Base-by-base conservation (phyloP, 2,113 vertebrate genomes). In the Tonatia bakeri region DNA sequence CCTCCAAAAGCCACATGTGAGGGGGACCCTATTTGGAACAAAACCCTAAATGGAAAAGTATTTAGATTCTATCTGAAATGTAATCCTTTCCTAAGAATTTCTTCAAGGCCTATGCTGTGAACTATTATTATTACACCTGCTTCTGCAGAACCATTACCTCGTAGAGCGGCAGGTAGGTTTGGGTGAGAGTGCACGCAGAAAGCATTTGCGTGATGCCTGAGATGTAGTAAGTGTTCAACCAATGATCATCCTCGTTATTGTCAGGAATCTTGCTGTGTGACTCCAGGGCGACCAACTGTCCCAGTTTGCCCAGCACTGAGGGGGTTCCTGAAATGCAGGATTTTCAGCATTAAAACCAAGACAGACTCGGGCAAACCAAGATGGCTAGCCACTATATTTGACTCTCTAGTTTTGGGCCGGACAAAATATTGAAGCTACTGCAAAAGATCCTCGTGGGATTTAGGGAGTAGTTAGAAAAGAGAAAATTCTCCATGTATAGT, bases 31-130 rank as follows among this genome's bases (percentile, higher is more conserved):
- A 70, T 69, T 90, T 45, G 76, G 64, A 22, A 54, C 64, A 65
- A 28, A 40, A 61, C 36, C 76, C 76, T 81, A 90, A 70, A 88
- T 45, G 77, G 40, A 90, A 96, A 91, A 84, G 45, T 86, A 54
- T n/a, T 85, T 91, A 77, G 28, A 14, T 43, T 93, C 38, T 79
- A 67, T 91, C 70, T 69, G 65, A 80, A 92, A 67, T 26, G 79
- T 95, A 87, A 79, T 80, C 36, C 36, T 93, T 87, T 91, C 87
- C 69, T 54, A 54, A 80, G 93, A 75, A 69, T 50, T 43, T 94
- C n/a, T 93, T 87, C 67, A 47, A 75, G n/a, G 73, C 85, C 79
- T 86, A 47, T 81, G 40, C 59, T 43, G 38, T 87, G 43, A 87
- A 54, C 64, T 54, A 22, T 50, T 36, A 22, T 43, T 33, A 59